Conservation (phyloP, 64 coral and sea anemone genomes). For the Cladopsammia gracilis region DNA sequence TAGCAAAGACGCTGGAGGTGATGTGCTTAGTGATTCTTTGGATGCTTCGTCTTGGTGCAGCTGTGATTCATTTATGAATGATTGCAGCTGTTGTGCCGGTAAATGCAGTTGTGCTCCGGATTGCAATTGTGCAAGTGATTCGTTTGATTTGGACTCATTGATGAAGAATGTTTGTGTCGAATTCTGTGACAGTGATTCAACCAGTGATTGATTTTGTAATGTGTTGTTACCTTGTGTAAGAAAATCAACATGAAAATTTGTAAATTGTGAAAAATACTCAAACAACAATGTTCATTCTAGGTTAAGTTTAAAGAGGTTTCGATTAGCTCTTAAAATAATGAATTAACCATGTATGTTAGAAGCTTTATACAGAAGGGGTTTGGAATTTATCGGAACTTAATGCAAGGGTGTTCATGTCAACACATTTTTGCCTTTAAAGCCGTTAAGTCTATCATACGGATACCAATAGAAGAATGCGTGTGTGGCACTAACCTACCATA, state of each 20-base stretch:
- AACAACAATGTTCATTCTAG: too few species aligned
- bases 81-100: neutral
- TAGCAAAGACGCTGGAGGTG: neutral
- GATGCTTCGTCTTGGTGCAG: neutral
- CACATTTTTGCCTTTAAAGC: too few species aligned
- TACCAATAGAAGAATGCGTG: too few species aligned
- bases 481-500: too few species aligned
- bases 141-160: neutral
- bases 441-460: too few species aligned
- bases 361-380: too few species aligned
- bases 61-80: neutral
- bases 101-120: neutral
- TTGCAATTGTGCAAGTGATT: slow-evolving; percentile 21
- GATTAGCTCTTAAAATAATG: too few species aligned
- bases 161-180: slow-evolving; percentile 20
- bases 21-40: neutral
- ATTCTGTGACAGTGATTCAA: neutral
- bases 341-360: too few species aligned
- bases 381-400: too few species aligned
- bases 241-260: neutral
- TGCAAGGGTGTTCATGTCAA: too few species aligned
- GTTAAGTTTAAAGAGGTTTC: too few species aligned
- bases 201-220: neutral
- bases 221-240: slow-evolving; percentile 30
- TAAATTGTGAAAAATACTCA: neutral